phyloP scores from a whole-genome alignment of 2,797 vertebrate species.

The Helicolenus hilgendorfi region DNA sequence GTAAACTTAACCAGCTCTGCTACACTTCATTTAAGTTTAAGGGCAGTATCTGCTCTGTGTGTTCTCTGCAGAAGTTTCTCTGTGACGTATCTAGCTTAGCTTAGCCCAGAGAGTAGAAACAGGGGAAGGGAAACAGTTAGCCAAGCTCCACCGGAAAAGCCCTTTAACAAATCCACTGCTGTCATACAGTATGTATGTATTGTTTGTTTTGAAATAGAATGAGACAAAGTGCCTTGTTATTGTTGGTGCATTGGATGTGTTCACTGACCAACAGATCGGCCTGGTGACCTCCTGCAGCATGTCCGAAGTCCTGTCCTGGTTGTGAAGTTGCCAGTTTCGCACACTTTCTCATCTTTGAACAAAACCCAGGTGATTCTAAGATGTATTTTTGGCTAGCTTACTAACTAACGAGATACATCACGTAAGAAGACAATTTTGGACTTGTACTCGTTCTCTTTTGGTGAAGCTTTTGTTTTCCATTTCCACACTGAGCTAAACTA shows the following conservation, averaged over 20 bases:
- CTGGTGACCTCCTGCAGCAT: not conserved
- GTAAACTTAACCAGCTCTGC: constrained; percentile 15
- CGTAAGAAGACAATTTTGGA: not conserved
- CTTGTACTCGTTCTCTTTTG: not conserved
- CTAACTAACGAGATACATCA: not conserved
- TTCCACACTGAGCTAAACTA: not conserved
- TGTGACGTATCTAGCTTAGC: too few species aligned
- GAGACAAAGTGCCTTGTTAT: too few species aligned
- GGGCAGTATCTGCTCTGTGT: not conserved
- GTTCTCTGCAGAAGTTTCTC: not conserved
- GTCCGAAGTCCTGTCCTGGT: not conserved
- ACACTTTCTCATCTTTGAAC: not conserved
- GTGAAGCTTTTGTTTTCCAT: not conserved
- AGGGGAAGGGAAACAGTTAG: not conserved
- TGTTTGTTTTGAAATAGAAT: not conserved
- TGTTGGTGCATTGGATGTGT: not conserved
- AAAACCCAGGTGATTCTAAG: not conserved
- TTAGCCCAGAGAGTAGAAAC: too few species aligned
- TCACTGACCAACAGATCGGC: not conserved
- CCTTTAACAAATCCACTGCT: not conserved
- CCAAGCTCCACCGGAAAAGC: not conserved
- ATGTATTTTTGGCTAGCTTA: not conserved
- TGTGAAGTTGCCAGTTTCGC: not conserved
- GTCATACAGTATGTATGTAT: not conserved
- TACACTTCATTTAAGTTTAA: not conserved